Evolutionary conservation across 2,888 invertebrate species (phyloP), one percentile per base, ranked within the genome.

Genomic region (Andrena bicolor): DNA sequence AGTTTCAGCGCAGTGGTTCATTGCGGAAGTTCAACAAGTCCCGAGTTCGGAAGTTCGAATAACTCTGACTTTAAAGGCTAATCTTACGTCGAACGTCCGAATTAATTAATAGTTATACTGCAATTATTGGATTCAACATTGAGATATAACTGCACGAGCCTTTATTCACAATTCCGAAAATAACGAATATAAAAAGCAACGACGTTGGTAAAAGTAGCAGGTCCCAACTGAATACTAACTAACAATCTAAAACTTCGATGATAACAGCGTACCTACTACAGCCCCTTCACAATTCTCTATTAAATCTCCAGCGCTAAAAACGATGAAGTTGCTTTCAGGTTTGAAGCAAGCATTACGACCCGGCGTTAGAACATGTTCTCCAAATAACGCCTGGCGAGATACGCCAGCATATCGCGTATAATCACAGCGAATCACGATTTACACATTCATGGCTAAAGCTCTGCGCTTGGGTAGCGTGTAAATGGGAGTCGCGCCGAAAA

Each of bases 401-500:
- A 56, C 23, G 56, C 26, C 10, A 26, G 23, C 23, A 10, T 10
- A 23, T 56, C 56, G 8, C 23, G 20, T 61, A 23, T 56, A 56
- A 56, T 56, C 23, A 23, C 56, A 56, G 23, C 23, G 56, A 23
- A 23, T 20, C 51, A 51, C n/a, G 8, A 56, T 56, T 56, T 56
- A 20, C 56, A 4, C 56, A 23, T 56, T 56, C 23, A 56, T 13
- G 23, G 56, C 20, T 56, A 26, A 7, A 56, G 56, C 26, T 56
- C 10, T 10, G 56, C 23, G 56, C 26, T 20, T 20, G 56, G 23
- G 3, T 23, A 56, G 23, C 23, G 23, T 23, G 56, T 56, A 56
- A 56, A 56, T 56, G 56, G 56, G 10, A 23, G 23, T 56, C 23
- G 23, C 23, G 56, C 23, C 56, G 56, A 56, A 56, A 56, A 56